Evolutionary conservation across 2,113 vertebrate genomes (phyloP), one percentile per base, ranked within the genome.

Genomic region (Bubo scandiacus): DNA sequence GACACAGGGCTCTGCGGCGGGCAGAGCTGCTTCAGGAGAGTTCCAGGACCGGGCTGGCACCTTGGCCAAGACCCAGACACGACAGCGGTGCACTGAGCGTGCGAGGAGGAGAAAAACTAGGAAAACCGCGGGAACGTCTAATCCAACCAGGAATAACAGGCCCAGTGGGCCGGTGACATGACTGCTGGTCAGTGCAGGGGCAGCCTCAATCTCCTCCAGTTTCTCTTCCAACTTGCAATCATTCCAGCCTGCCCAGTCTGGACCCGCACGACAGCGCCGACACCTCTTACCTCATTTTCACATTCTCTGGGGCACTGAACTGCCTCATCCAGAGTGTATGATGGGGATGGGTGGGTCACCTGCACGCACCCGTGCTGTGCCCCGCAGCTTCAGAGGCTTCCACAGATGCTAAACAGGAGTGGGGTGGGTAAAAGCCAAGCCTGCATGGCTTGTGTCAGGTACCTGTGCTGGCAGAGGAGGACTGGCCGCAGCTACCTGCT

Each of bases 31-130:
- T 18, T 45, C 23, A 29, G 45, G 30, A 0, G 8, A 49, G 29
- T 12, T 47, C 52, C 22, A 54, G 38, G 26, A 52, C 52, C 11
- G 11, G 15, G 51, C 34, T 3, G 3, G 38, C 40, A 55, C 27
- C 49, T 42, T 14, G 43, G 43, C 32, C 0, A 4, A 66, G 32
- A 38, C 25, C 9, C 15, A 15, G 36, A 81, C 5, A 5, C 12
- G 10, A 30, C 0, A 3, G 32, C 3, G 1, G 17, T 38, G 52
- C 52, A 8, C 6, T 11, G 45, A 30, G 57, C 4, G 1, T 45
- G 22, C 32, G 2, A 30, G 27, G 13, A 66, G 38, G 10, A 42
- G 36, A 9, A 66, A 40, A 52, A 8, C 26, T 27, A 67, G 47
- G n/a, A 19, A 54, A 75, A 68, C 49, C 42, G 63, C 49, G 58